Evolutionary conservation across 2,797 vertebrate genomes (phyloP), one percentile per base, ranked within the genome.

Genomic region (Ispidina picta): DNA sequence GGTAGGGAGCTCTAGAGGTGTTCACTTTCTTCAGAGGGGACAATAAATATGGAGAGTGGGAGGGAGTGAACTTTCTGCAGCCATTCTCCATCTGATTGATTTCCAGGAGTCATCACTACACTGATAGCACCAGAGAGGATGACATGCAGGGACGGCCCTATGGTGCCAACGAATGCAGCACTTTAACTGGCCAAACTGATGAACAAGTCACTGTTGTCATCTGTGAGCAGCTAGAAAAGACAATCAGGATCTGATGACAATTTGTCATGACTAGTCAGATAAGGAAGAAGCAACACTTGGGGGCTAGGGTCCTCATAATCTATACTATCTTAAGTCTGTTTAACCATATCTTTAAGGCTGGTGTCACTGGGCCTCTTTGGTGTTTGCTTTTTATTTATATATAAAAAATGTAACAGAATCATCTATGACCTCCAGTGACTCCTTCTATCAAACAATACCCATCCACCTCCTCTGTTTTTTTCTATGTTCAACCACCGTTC

Each of bases 171-270:
- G 0, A 15, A 35, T 59, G 79, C 75, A 92, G 89, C 62, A 82
- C 68, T 93, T 92, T 66, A 84, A 56, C 73, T 73, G 68, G 62
- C 26, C 58, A 74, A 52, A 21, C 62, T 83, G 69, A 81, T 91
- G 86, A 55, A 49, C 35, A 56, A 46, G 86, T 72, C 28, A 35
- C 33, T 65, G 74, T 62, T 85, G 49, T 90, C 78, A 25, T 88
- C 62, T 75, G 69, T 37, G 78, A 78, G 88, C 52, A 90, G 48
- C n/a, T 51, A 66, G 81, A 77, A 94, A 78, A 94, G 88, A 90
- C 82, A 88, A 89, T 91, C 88, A 75, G 88, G 91, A 91, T 62
- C 41, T 60, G 23, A 48, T 43, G 78, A 91, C 83, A 75, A 75
- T 39, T 59, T 76, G 19, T 35, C 69, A 65, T 83, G 46, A 74